Percentiles rank a stretch among this genome's conserved stretches.
phyloP scores from a whole-genome alignment of 2,888 invertebrate genomes.

The Torymus tubicola region DNA sequence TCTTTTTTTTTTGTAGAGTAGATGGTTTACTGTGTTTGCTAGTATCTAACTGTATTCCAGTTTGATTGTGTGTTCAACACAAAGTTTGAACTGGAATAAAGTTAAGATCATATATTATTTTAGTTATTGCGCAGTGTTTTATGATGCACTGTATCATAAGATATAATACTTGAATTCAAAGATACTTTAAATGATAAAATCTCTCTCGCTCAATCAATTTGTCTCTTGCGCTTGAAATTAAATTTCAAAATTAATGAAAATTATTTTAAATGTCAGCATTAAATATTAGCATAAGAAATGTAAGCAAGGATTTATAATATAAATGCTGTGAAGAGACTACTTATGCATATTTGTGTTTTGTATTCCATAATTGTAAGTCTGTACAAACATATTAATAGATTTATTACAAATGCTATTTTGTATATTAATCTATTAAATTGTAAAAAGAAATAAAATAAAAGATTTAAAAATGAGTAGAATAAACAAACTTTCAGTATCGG shows the following conservation, averaged over 20 bases:
- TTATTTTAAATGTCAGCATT: background rate
- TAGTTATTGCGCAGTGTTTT: too few species aligned
- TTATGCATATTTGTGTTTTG: too few species aligned
- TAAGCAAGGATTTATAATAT: too few species aligned
- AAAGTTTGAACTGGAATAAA: conserved; percentile 30
- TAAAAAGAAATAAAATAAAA: conserved; percentile 23
- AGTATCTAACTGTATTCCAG: too few species aligned
- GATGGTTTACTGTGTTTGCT: too few species aligned
- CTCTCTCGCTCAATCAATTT: conserved; percentile 55
- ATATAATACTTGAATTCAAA: conserved; percentile 5
- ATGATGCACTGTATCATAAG: background rate
- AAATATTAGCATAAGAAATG: background rate
- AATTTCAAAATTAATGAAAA: conserved; percentile 20
- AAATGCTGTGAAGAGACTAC: too few species aligned
- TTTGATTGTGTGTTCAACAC: background rate
- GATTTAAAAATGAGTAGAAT: conserved; percentile 44
- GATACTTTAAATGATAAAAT: conserved; percentile 23
- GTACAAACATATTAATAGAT: background rate
- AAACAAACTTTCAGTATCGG: conserved; percentile 65
- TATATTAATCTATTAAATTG: conserved; percentile 22
- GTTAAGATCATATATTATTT: background rate
- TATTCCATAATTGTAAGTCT: background rate
- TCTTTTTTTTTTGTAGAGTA: background rate
- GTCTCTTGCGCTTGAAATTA: conserved; percentile 44
- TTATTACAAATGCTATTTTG: background rate